Conservation (phyloP, 1,140 invertebrate species). For the Aethina tumida region DNA sequence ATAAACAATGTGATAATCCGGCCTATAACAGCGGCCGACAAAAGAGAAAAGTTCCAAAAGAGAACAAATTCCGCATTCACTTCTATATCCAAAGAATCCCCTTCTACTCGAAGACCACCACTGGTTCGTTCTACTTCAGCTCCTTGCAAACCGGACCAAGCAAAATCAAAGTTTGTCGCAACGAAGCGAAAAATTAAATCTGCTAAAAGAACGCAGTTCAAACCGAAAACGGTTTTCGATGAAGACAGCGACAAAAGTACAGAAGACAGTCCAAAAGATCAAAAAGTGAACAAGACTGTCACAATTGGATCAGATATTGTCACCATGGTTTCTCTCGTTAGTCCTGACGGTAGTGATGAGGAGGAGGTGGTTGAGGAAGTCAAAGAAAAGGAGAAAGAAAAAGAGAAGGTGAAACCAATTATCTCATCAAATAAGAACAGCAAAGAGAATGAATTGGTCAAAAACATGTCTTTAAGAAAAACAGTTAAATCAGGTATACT, state of each 20-base stretch:
- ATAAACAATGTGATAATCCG: slow-evolving; percentile 22
- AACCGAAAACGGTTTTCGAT: slow-evolving; percentile 9
- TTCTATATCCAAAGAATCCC: slow-evolving; percentile 15
- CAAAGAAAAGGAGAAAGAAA: slow-evolving; percentile 15
- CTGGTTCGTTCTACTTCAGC: slow-evolving; percentile 29
- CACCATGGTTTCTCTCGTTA: slow-evolving; percentile 47
- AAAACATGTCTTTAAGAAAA: slow-evolving; percentile 31
- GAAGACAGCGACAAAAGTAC: slow-evolving; percentile 12
- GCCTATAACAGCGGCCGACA: slow-evolving; percentile 27
- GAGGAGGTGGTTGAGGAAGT: slow-evolving; percentile 29
- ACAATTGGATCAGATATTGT: slow-evolving; percentile 36
- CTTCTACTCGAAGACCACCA: slow-evolving; percentile 19
- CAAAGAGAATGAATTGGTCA: slow-evolving; percentile 9
- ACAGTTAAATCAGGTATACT: slow-evolving; percentile 36
- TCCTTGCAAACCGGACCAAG: slow-evolving; percentile 20
- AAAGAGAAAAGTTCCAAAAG: slow-evolving; percentile 30
- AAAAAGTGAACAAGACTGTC: slow-evolving; percentile 14
- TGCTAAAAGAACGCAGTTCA: slow-evolving; percentile 15
- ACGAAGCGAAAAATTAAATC: slow-evolving; percentile 28
- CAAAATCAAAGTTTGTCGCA: slow-evolving; percentile 28
- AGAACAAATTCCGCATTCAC: slow-evolving; percentile 31
- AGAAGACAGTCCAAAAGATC: slow-evolving; percentile 11
- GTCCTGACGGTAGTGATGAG: slow-evolving; percentile 43
- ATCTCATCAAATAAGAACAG: slow-evolving; percentile 13
- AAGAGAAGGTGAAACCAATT: slow-evolving; percentile 30